Conservation (phyloP, 1,140 invertebrate species). For the Pogonus chalceus region DNA sequence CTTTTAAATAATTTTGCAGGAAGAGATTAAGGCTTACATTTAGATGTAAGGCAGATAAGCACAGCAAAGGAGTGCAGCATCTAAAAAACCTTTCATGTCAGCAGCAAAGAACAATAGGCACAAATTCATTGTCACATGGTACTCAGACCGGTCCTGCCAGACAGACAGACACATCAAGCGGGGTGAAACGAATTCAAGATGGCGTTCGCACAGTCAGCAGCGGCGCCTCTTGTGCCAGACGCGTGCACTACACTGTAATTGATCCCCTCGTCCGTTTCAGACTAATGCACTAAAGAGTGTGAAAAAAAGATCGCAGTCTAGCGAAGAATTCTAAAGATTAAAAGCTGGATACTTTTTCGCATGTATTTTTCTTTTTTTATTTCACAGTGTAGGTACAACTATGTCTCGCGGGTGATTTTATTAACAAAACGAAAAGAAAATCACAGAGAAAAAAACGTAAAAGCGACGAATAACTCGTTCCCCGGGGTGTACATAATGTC, state of each 20-base stretch:
- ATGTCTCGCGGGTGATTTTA: slow-evolving; percentile 1
- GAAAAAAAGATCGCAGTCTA: background rate
- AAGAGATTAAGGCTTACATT: too few species aligned
- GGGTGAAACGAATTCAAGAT: background rate
- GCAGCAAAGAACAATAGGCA: background rate
- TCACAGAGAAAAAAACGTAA: background rate
- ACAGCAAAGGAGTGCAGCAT: too few species aligned
- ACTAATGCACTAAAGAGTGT: slow-evolving; percentile 6
- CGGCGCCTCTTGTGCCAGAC: slow-evolving; percentile 2
- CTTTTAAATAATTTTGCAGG: too few species aligned
- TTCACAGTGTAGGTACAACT: background rate
- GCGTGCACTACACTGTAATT: slow-evolving; percentile 4
- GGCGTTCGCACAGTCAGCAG: background rate
- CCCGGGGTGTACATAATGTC: background rate
- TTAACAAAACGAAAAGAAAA: background rate
- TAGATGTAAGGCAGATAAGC: too few species aligned
- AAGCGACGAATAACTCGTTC: background rate
- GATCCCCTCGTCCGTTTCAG: background rate
- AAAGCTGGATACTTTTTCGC: background rate
- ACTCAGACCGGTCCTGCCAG: background rate
- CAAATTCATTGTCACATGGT: background rate
- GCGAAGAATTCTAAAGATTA: slow-evolving; percentile 3
- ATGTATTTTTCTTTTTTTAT: background rate
- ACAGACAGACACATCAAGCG: background rate
- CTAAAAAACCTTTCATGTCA: background rate